Percentiles rank a stretch among this genome's conserved stretches.
Conservation (phyloP, 2,888 invertebrate genomes). For the Drosophila percnosoma region DNA sequence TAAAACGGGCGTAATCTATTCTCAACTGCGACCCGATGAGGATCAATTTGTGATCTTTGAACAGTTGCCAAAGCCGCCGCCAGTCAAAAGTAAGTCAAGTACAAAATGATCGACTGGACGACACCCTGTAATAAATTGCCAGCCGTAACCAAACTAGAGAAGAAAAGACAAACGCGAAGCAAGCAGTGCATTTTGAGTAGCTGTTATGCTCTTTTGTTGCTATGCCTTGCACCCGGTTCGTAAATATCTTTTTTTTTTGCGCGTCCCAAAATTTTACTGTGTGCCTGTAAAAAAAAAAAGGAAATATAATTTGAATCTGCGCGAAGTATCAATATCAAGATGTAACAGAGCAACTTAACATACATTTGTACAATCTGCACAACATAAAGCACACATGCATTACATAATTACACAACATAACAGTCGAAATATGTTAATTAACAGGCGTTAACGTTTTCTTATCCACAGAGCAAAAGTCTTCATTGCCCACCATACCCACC, state of each 20-base stretch:
- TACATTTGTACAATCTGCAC: neutral
- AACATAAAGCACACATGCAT: neutral
- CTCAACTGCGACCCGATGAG: constrained; percentile 51
- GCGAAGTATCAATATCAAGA: too few species aligned
- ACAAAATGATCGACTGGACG: neutral
- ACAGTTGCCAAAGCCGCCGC: constrained; percentile 29
- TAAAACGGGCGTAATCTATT: constrained; percentile 26
- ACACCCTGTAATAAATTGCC: neutral
- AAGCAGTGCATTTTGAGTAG: neutral
- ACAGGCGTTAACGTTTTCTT: constrained; percentile 40
- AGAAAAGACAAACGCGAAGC: neutral
- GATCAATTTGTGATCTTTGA: constrained; percentile 48
- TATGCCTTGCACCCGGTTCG: neutral
- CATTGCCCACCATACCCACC: constrained; percentile 86
- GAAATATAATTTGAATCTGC: too few species aligned
- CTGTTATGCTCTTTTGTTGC: neutral
- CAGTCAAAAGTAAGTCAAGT: constrained; percentile 33
- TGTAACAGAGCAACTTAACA: neutral
- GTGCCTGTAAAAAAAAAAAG: neutral
- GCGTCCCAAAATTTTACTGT: neutral
- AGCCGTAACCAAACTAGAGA: neutral
- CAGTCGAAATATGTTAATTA: constrained; percentile 15
- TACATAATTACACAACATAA: constrained; percentile 4
- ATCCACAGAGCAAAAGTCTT: constrained; percentile 83
- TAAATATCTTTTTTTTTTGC: neutral